Evolutionary conservation across 64 coral and sea anemone genomes (phyloP).

Genomic region (Astreopora myriophthalma): DNA sequence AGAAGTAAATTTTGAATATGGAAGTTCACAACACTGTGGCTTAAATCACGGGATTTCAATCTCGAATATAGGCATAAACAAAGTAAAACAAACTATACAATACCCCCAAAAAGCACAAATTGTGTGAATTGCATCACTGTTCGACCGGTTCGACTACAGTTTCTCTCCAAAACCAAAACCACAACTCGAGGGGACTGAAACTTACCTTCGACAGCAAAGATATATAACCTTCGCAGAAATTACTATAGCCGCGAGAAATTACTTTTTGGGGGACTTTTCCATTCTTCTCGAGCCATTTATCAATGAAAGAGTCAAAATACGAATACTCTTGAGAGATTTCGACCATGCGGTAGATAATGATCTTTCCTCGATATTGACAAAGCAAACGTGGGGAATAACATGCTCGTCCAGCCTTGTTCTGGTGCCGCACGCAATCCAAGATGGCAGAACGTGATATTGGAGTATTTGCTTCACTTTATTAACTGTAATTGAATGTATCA

Average conservation of each 20-base stretch:
- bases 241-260: slow-evolving; percentile 8
- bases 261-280: slow-evolving; percentile 30
- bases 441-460: slow-evolving; percentile 17
- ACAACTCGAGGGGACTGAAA: background rate
- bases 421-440: slow-evolving; percentile 20
- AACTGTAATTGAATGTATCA: too few species aligned
- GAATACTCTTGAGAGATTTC: background rate
- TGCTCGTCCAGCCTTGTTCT: background rate
- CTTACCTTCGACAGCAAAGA: slow-evolving; percentile 29
- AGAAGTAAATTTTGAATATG: background rate
- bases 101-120: background rate
- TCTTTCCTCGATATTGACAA: background rate
- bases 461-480: too few species aligned
- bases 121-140: background rate
- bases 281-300: background rate
- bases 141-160: background rate
- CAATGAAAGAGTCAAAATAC: slow-evolving; percentile 10
- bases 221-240: slow-evolving; percentile 16
- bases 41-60: background rate
- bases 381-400: background rate
- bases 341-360: background rate
- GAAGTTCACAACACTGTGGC: background rate
- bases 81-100: background rate
- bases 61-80: background rate
- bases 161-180: background rate